Base-by-base conservation (phyloP, 2,113 vertebrate species). In the Loxodonta africana region DNA sequence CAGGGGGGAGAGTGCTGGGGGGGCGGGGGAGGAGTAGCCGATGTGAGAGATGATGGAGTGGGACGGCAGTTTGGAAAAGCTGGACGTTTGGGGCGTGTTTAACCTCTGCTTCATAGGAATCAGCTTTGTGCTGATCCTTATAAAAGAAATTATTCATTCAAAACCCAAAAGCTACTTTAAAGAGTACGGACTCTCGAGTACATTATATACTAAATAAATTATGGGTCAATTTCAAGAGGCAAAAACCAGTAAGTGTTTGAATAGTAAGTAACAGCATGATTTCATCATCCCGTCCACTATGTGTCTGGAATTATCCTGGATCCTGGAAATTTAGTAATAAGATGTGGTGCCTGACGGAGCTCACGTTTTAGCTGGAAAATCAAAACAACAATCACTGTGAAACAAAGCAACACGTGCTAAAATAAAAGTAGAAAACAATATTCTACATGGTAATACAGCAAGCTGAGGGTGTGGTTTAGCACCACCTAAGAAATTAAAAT, bases 321-420 rank as follows among this genome's bases (percentile, higher is more conserved):
- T 25, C 33, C 44, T 14, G 41, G n/a, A 63, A 28, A 37, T 18
- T 33, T 2, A 63, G 28, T 21, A 26, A 48, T 33, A 46, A 44
- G 5, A 23, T 0, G 2, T 2, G 26, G 44, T 26, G 5, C 51
- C 26, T 2, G 7, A 25, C 0, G n/a, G 53, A 3, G 74, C 41
- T 62, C 33, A 0, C 1, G 11, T 8, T 76, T 51, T 3, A 20
- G 57, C 0, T 12, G 7, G 69, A 65, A 41, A 62, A 67, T 5
- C 25, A 33, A 41, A 71, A 51, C 3, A 20, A 23, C 46, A 8
- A 23, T 9, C 67, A 46, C 1, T 0, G 0, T 1, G 5, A 67
- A 63, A 71, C 33, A 48, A 53, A 53, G 8, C 2, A 21, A 17
- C 3, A 21, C 37, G 37, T 37, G 37, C 37, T 37, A 37, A 37